Percentiles rank a stretch among this genome's conserved stretches.
Conservation (phyloP, 2,113 vertebrate genomes). For the Caretta caretta region DNA sequence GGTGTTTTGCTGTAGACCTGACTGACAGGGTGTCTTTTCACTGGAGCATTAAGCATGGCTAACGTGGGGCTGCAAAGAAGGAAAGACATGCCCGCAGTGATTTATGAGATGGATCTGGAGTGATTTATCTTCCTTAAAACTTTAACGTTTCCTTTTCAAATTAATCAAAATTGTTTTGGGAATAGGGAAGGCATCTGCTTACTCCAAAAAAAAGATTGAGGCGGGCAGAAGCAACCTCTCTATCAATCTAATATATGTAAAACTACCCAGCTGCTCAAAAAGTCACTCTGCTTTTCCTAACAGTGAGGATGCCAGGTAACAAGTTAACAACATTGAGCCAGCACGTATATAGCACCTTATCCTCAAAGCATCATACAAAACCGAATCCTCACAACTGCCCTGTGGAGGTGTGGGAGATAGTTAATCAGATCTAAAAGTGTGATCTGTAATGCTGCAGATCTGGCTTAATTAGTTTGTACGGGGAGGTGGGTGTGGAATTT, state of each 20-base stretch:
- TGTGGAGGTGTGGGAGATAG: accelerated
- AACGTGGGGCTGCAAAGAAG: not conserved
- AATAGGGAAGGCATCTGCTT: not conserved
- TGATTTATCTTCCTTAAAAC: conserved; percentile 63
- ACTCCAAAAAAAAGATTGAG: not conserved
- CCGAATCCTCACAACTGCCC: not conserved
- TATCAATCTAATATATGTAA: not conserved
- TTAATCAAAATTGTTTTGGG: not conserved
- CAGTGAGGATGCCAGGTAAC: not conserved
- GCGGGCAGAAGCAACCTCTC: not conserved
- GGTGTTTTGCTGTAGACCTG: too few relatives aligned
- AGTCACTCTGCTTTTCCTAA: not conserved
- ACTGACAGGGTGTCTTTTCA: conserved; percentile 7
- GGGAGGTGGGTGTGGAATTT: accelerated
- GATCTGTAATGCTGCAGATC: not conserved
- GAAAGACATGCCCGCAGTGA: not conserved
- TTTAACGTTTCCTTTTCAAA: conserved; percentile 33
- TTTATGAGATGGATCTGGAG: conserved; percentile 24
- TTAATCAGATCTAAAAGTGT: not conserved
- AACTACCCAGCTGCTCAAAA: not conserved
- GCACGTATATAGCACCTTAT: not conserved
- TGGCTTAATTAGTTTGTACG: not conserved
- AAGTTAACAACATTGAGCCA: not conserved
- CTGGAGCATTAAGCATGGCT: not conserved
- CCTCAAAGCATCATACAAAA: accelerated